Evolutionary conservation across 2,888 invertebrate genomes (phyloP).

Genomic region (Drosophila diplacantha): DNA sequence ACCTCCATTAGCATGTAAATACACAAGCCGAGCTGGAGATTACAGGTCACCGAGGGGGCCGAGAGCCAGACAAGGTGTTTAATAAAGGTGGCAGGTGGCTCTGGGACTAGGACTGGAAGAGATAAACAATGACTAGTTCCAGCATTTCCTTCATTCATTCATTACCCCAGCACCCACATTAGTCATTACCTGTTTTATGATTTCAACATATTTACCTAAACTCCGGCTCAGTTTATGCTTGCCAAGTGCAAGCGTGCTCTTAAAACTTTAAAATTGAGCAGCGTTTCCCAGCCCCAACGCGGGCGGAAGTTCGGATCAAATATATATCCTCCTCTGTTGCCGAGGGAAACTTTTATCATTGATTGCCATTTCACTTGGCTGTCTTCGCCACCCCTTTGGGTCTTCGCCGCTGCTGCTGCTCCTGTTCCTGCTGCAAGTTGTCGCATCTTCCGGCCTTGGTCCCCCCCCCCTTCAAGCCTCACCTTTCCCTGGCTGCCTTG

Average conservation of each 20-base stretch:
- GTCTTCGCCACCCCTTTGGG: slow-evolving; percentile 3
- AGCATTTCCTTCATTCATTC: not conserved
- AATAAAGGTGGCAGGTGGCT: not conserved
- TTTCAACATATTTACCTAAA: not conserved
- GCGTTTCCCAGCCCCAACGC: not conserved
- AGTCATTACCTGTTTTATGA: slow-evolving; percentile 1
- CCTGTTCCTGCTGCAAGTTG: slow-evolving; percentile 15
- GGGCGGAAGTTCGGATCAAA: slow-evolving; percentile 10
- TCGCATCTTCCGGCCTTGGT: slow-evolving; percentile 5
- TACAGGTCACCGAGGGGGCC: slow-evolving; percentile 1
- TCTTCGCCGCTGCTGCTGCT: not conserved
- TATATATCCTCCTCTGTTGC: slow-evolving; percentile 1
- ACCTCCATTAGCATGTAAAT: slow-evolving; percentile 17
- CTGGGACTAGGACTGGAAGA: not conserved
- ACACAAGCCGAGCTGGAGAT: slow-evolving; percentile 5
- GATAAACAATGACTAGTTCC: not conserved
- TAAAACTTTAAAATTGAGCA: slow-evolving; percentile 3
- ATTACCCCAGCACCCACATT: not conserved
- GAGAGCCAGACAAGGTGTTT: slow-evolving; percentile 2
- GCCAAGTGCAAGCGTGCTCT: not conserved
- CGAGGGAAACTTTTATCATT: slow-evolving; percentile 19
- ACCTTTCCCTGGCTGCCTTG: slow-evolving; percentile 1
- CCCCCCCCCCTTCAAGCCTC: not conserved
- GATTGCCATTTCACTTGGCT: slow-evolving; percentile 23
- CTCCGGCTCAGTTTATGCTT: not conserved